Percentiles rank a stretch among this genome's conserved stretches.
phyloP scores from a whole-genome alignment of 1,140 invertebrate species.

The Halictus rubicundus region DNA sequence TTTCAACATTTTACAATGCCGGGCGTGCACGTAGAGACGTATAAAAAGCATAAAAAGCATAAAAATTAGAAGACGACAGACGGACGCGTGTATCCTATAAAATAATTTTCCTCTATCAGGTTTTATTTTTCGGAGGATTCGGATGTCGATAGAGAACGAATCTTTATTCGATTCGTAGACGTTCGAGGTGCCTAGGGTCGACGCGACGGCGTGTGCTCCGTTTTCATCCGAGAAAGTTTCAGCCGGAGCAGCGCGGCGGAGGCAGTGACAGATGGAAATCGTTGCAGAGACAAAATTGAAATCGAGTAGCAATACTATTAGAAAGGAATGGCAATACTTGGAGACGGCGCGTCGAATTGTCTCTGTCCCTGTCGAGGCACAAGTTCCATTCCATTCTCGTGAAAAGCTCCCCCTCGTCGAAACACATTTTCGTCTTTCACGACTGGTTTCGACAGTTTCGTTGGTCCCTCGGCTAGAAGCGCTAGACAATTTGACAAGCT shows the following conservation, averaged over 20 bases:
- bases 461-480: no score
- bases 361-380: conserved; percentile 21
- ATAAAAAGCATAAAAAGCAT: no score
- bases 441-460: conserved; percentile 8
- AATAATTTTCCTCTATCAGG: background rate
- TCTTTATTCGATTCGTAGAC: conserved; percentile 18
- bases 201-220: conserved; percentile 16
- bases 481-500: no score
- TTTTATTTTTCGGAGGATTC: background rate
- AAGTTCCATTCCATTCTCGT: conserved; percentile 9
- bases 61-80: no score
- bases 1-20: background rate
- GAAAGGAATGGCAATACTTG: conserved; percentile 45
- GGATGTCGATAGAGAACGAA: background rate
- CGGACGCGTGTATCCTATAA: no score
- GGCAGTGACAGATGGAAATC: conserved; percentile 50
- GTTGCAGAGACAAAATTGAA: conserved; percentile 54
- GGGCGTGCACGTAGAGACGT: no score
- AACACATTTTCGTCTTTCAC: background rate
- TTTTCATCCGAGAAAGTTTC: conserved; percentile 37
- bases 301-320: conserved; percentile 64
- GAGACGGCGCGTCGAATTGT: conserved; percentile 49
- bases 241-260: background rate
- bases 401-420: conserved; percentile 25
- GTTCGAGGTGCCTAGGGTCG: background rate